Percentiles rank a stretch among this genome's conserved stretches.
Evolutionary conservation across 2,797 vertebrate species (phyloP).

Genomic region (Rhinella marina): DNA sequence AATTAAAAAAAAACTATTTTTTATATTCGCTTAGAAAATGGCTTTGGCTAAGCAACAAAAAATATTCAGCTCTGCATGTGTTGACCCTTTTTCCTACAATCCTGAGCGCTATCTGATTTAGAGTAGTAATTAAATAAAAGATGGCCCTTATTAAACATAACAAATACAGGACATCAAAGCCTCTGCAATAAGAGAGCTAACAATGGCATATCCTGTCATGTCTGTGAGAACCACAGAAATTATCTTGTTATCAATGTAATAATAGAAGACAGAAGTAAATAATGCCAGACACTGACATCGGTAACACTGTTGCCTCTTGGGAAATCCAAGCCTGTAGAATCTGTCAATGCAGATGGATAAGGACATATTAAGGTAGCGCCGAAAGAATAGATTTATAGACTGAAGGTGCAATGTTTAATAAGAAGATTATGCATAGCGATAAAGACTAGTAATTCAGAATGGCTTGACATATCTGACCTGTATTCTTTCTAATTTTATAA

Average conservation of each 20-base stretch:
- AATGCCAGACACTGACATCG: constrained; percentile 82
- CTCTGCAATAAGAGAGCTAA: constrained; percentile 77
- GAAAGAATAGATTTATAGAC: constrained; percentile 57
- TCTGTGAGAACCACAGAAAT: constrained; percentile 81
- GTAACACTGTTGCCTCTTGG: constrained; percentile 85
- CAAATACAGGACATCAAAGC: constrained; percentile 75
- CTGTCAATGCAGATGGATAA: constrained; percentile 83
- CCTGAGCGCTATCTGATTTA: background rate
- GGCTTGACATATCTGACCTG: constrained; percentile 74
- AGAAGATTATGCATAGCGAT: constrained; percentile 81
- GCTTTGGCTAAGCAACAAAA: background rate
- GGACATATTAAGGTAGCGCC: constrained; percentile 77
- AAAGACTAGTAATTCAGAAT: constrained; percentile 73
- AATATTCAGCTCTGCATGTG: background rate
- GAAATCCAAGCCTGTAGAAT: constrained; percentile 87
- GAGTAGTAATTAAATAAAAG: constrained; percentile 34
- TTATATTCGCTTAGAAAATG: background rate
- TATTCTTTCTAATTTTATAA: constrained; percentile 68
- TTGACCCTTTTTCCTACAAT: background rate
- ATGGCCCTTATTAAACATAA: constrained; percentile 74
- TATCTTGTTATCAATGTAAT: constrained; percentile 93
- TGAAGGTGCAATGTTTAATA: constrained; percentile 69
- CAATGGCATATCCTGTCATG: constrained; percentile 81
- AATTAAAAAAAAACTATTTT: background rate
- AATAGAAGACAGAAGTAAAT: constrained; percentile 84